These are phyloP conservation scores for Leontopithecus rosalia DNA, from an alignment of 2,797 vertebrate species.

Conservation along the genomic window DNA sequence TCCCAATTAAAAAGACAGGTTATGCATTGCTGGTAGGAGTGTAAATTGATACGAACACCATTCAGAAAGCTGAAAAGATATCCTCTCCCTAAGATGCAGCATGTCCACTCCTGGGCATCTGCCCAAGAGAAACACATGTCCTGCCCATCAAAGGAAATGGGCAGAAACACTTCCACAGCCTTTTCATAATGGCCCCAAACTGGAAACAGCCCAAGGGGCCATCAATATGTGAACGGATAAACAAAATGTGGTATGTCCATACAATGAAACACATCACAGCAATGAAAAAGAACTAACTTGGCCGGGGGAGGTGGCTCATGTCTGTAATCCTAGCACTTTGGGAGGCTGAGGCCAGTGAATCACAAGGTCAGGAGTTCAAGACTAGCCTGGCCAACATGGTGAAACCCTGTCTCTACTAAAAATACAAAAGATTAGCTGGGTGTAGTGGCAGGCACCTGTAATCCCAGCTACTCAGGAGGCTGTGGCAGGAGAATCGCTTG, in stretches of 20 bases:
- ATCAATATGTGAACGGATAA: background rate
- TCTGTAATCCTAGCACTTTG: too few species aligned
- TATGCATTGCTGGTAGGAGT: background rate
- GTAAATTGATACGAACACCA: background rate
- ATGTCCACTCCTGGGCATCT: background rate
- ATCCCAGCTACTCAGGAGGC: too few species aligned
- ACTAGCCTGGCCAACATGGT: too few species aligned
- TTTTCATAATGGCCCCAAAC: background rate
- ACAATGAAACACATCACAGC: background rate
- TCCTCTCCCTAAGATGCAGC: background rate
- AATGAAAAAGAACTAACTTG: background rate
- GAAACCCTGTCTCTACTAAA: too few species aligned
- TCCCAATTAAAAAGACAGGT: constrained; percentile 20
- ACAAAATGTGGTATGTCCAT: background rate
- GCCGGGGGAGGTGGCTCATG: too few species aligned
- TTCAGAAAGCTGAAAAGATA: background rate
- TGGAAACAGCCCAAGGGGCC: background rate
- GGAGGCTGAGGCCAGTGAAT: too few species aligned
- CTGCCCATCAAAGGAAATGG: background rate
- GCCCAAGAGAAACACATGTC: background rate
- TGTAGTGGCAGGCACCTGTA: too few species aligned
- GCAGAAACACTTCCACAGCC: background rate
- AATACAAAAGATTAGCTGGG: too few species aligned
- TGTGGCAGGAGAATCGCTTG: too few species aligned
- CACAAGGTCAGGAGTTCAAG: too few species aligned